Evolutionary conservation across 1,140 invertebrate species (phyloP).

Genomic region (Zophobas morio): DNA sequence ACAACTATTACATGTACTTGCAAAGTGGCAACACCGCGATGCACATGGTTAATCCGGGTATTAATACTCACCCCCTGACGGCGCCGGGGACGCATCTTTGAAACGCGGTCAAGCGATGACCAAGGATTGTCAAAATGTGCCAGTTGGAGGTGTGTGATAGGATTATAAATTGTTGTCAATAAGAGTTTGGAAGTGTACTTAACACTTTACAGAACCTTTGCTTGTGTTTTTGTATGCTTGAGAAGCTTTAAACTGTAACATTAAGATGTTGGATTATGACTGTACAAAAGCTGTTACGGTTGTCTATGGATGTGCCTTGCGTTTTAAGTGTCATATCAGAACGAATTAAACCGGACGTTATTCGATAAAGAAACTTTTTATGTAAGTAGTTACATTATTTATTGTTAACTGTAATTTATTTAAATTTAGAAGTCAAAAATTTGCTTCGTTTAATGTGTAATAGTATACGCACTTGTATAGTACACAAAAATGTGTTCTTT

Average conservation of each 20-base stretch:
- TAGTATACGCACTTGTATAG: neutral
- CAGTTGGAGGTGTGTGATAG: constrained; percentile 1
- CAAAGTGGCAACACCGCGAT: constrained; percentile 68
- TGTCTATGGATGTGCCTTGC: constrained; percentile 1
- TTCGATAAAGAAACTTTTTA: constrained; percentile 12
- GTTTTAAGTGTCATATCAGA: constrained; percentile 18
- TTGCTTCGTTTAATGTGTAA: neutral
- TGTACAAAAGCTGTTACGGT: constrained; percentile 19
- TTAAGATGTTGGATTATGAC: constrained; percentile 22
- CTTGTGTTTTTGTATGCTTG: constrained; percentile 28
- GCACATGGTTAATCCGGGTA: constrained; percentile 65
- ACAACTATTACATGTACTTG: constrained; percentile 81
- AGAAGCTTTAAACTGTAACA: constrained; percentile 33
- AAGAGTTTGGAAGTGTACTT: neutral
- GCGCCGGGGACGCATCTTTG: constrained; percentile 60
- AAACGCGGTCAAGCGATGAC: constrained; percentile 2
- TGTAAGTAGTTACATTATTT: constrained; percentile 33
- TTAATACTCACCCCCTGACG: constrained; percentile 57
- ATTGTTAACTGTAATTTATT: constrained; percentile 28
- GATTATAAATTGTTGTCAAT: constrained; percentile 12
- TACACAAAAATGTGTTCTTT: constrained; percentile 8
- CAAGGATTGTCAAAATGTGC: neutral
- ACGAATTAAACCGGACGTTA: neutral
- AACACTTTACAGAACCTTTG: constrained; percentile 13
- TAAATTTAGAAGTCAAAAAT: neutral